Base-by-base conservation (phyloP, 1,140 invertebrate genomes). In the Steinernema khuongi region DNA sequence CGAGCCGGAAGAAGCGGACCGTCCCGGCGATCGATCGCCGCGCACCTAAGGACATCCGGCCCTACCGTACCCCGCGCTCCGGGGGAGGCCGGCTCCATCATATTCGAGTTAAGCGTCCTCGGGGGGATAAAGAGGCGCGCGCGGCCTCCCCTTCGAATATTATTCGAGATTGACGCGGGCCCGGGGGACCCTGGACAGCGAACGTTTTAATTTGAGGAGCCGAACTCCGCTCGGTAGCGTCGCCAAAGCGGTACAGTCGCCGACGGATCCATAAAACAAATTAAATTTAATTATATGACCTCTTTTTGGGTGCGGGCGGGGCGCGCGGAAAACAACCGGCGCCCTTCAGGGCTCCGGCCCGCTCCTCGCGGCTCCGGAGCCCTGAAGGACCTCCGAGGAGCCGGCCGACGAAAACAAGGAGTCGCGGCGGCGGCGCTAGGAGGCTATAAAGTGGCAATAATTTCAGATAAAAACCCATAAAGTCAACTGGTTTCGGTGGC, bases 241-340 rank as follows among this genome's bases (percentile, higher is more conserved):
- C 4, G 11, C 4, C 14, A n/a, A 60, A 60, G 50, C 50, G 50
- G 50, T 60, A 60, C 50, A 22, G 50, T 60, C 50, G 14, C 11
- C 50, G 50, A 14, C 50, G 50, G 26, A 60, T 60, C 50, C 50
- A 60, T 60, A 60, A 60, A 60, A 60, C 50, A 60, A 60, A 60
- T 60, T 60, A 60, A 60, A 60, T 60, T 60, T 60, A 60, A 60
- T 60, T 60, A 60, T 60, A 60, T 60, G 50, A 60, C 50, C 50
- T 60, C 50, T 60, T 60, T 60, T 60, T 60, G 50, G 50, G 26
- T 14, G 14, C 14, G 26, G 26, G 26, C 14, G 14, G 50, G 26
- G 26, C 50, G 50, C 50, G 50, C 50, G 50, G 26, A 22, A 60
- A 4, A 26, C 50, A 22, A 60, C 50, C 50, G 50, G n/a, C n/a